These are phyloP conservation scores for Halichoeres trimaculatus DNA, from an alignment of 2,113 vertebrate species.

Conservation along the genomic window DNA sequence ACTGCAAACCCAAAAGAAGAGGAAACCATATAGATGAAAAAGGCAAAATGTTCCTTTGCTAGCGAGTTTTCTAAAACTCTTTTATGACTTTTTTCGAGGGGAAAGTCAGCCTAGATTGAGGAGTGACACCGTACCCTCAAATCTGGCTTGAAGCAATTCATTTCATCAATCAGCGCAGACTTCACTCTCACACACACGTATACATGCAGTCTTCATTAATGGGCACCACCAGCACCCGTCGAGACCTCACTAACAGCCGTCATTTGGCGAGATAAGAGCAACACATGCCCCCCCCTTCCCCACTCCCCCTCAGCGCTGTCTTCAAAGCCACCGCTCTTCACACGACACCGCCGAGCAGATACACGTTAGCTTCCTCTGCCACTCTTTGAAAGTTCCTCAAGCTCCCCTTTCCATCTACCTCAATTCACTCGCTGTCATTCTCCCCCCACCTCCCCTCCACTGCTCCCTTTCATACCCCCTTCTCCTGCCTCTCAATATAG, in stretches of 20 bases:
- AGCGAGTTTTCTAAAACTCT: slow-evolving; percentile 3
- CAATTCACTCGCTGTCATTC: slow-evolving; percentile 52
- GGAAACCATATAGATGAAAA: neutral
- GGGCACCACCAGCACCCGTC: slow-evolving; percentile 49
- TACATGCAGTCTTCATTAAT: slow-evolving; percentile 66
- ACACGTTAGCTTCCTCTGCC: slow-evolving; percentile 68
- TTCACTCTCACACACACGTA: slow-evolving; percentile 26
- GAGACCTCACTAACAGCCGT: slow-evolving; percentile 75
- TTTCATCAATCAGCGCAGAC: slow-evolving; percentile 34
- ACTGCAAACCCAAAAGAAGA: neutral
- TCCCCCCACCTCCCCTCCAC: slow-evolving; percentile 24
- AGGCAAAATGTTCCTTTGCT: neutral
- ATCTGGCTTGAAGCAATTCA: slow-evolving; percentile 27
- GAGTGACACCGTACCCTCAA: slow-evolving; percentile 33
- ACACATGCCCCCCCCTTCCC: slow-evolving; percentile 58
- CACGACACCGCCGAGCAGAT: slow-evolving; percentile 65
- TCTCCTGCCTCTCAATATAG: slow-evolving; percentile 50
- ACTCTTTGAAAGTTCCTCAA: slow-evolving; percentile 74
- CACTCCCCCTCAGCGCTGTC: slow-evolving; percentile 56
- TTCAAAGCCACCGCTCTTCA: slow-evolving; percentile 77
- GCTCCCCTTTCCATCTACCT: slow-evolving; percentile 59
- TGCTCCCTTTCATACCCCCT: slow-evolving; percentile 34
- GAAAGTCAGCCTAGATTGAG: neutral
- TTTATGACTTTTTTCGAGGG: slow-evolving; percentile 13
- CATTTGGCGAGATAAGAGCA: slow-evolving; percentile 70